Conservation (phyloP, 2,113 vertebrate species). For the Xenopus laevis region DNA sequence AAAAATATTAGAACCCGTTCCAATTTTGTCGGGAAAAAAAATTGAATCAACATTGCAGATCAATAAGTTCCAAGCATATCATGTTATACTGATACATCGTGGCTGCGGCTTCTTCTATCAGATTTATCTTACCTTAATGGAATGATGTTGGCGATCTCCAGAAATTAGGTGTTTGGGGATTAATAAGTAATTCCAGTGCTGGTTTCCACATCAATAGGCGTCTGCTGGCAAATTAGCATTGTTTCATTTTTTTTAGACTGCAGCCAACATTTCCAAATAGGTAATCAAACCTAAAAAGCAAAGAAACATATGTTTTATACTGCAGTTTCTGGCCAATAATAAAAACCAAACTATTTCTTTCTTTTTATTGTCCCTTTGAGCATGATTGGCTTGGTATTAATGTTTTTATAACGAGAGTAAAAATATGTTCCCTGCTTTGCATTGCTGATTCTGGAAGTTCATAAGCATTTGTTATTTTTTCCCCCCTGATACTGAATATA, state of each 20-base stretch:
- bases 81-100: not conserved
- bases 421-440: too few species aligned
- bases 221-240: constrained; percentile 3
- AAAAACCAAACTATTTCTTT: constrained; percentile 2
- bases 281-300: constrained; percentile 14
- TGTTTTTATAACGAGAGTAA: not conserved
- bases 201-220: constrained; percentile 15
- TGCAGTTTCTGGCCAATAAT: constrained; percentile 8
- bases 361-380: constrained; percentile 1
- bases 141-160: not conserved
- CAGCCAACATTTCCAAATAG: constrained; percentile 12
- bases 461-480: too few species aligned
- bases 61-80: constrained; percentile 35
- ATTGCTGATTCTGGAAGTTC: too few species aligned
- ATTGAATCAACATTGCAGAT: constrained; percentile 55
- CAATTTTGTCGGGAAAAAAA: constrained; percentile 31
- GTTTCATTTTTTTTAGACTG: constrained; percentile 17
- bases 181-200: constrained; percentile 1
- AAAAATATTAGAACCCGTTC: not conserved
- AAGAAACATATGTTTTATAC: constrained; percentile 15
- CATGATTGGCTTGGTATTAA: constrained; percentile 18
- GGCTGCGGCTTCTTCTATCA: constrained; percentile 34
- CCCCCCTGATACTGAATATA: too few species aligned
- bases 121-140: constrained; percentile 5
- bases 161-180: not conserved